Evolutionary conservation across 1,140 invertebrate species (phyloP).

Genomic region (Camponotus pennsylvanicus): DNA sequence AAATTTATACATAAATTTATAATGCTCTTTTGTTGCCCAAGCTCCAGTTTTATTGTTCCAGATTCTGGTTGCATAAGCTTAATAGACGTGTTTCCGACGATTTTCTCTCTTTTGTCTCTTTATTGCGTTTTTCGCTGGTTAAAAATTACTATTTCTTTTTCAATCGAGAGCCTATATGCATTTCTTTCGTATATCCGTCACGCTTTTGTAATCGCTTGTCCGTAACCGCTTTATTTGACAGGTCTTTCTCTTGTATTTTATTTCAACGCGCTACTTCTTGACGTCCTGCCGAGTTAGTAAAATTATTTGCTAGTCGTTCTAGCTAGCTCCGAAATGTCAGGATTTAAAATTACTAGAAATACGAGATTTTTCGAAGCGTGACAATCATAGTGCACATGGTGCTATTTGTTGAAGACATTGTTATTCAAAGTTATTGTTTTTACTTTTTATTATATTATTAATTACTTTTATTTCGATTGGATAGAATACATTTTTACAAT

Average conservation of each 20-base stretch:
- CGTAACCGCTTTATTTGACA: constrained; percentile 3
- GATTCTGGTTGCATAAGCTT: too few relatives aligned
- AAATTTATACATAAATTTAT: too few relatives aligned
- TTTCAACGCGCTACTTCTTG: constrained; percentile 17
- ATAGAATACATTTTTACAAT: not conserved
- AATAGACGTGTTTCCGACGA: constrained; percentile 2
- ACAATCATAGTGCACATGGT: not conserved
- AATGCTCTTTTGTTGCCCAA: too few relatives aligned
- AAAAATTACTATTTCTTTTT: constrained; percentile 14
- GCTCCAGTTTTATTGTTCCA: too few relatives aligned
- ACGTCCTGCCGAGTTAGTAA: not conserved
- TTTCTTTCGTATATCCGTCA: constrained; percentile 17
- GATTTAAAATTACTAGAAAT: not conserved
- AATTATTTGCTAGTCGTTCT: not conserved
- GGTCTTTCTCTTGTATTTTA: not conserved
- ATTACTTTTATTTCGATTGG: constrained; percentile 10
- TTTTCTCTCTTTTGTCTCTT: constrained; percentile 4
- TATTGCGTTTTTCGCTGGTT: constrained; percentile 3
- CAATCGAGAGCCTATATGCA: not conserved
- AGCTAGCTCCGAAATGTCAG: not conserved
- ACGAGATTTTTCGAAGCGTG: not conserved
- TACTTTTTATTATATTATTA: constrained; percentile 11
- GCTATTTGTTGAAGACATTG: not conserved
- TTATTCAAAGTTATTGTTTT: not conserved
- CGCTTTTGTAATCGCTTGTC: not conserved